phyloP scores from a whole-genome alignment of 2,113 vertebrate species.

The Condylura cristata region DNA sequence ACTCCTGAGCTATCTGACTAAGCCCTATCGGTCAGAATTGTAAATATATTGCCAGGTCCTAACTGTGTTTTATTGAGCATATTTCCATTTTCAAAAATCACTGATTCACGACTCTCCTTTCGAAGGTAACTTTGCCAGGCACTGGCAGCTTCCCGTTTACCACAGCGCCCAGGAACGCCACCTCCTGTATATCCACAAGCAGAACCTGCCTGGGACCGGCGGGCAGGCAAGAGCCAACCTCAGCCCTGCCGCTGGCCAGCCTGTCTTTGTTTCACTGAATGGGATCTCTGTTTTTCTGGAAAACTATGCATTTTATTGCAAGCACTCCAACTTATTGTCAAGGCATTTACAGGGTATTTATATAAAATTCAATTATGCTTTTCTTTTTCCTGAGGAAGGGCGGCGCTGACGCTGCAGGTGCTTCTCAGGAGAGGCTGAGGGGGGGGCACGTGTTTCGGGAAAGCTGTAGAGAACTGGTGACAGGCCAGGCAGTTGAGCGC shows the following conservation, averaged over 20 bases:
- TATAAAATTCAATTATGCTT: neutral
- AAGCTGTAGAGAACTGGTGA: neutral
- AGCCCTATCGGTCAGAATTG: neutral
- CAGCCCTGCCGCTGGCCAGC: neutral
- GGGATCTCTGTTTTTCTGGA: neutral
- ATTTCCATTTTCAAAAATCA: neutral
- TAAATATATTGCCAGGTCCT: neutral
- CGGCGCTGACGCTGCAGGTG: neutral
- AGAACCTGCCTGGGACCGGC: neutral
- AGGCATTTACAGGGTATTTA: too few relatives aligned
- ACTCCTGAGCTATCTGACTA: neutral
- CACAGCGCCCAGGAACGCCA: neutral
- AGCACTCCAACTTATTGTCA: neutral
- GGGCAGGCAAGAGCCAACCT: neutral
- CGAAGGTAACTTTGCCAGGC: neutral
- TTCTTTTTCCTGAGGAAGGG: neutral
- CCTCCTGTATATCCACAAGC: neutral
- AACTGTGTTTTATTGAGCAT: neutral
- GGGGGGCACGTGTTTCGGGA: neutral
- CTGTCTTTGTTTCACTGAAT: neutral
- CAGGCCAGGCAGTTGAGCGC: neutral
- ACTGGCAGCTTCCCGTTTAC: neutral
- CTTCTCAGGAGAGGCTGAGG: neutral
- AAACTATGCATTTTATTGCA: neutral
- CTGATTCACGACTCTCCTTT: neutral